Percentiles rank a stretch among this genome's conserved stretches.
phyloP scores from a whole-genome alignment of 2,113 vertebrate genomes.

The mouse (Mus musculus) region GRCm39 chr6:107473501-107474000 shows the following conservation, averaged over 20 bases:
- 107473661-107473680: neutral
- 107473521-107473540: neutral
- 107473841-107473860: neutral
- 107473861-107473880: neutral
- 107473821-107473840: neutral
- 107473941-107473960: neutral
- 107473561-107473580: neutral
- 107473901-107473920: neutral
- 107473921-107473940: neutral
- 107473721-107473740: neutral
- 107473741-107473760: neutral
- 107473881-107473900: neutral
- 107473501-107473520: neutral
- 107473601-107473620: neutral
- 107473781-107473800: neutral
- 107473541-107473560: neutral
- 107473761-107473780: neutral
- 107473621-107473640: neutral
- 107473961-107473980: neutral
- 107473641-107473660: neutral
- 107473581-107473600: neutral
- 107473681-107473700: neutral
- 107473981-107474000: neutral
- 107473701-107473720: neutral
- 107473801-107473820: constrained; percentile 9